phyloP scores from a whole-genome alignment of 1,140 invertebrate genomes.

The Lasioglossum baleicum region DNA sequence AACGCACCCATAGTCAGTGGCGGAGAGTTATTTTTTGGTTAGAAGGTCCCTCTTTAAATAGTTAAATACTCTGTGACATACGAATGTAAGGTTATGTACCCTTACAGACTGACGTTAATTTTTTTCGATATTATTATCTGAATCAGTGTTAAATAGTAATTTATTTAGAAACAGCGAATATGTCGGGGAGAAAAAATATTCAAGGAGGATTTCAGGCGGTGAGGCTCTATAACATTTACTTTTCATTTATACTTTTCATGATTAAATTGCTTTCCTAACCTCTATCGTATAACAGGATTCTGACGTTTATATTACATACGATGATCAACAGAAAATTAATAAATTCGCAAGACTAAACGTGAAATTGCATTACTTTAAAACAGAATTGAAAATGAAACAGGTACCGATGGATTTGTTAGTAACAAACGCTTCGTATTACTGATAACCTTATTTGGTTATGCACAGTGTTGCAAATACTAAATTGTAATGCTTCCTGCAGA shows the following conservation, averaged over 20 bases:
- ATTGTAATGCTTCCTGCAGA: slow-evolving; percentile 78
- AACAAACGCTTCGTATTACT: not conserved
- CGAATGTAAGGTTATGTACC: not conserved
- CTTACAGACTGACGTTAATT: not conserved
- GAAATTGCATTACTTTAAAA: slow-evolving; percentile 93
- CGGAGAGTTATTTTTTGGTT: no score
- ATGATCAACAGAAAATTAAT: slow-evolving; percentile 99
- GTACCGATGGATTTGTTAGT: slow-evolving; percentile 72
- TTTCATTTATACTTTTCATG: slow-evolving; percentile 1
- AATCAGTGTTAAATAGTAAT: not conserved
- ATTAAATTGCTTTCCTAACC: slow-evolving; percentile 35
- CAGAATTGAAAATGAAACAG: slow-evolving; percentile 93
- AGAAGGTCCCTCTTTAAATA: no score
- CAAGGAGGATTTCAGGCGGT: slow-evolving; percentile 74
- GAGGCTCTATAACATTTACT: slow-evolving; percentile 37
- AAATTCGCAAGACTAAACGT: slow-evolving; percentile 96
- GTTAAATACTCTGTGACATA: no score
- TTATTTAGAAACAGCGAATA: slow-evolving; percentile 47
- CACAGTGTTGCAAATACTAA: slow-evolving; percentile 1
- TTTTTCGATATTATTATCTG: not conserved
- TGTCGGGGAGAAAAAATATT: slow-evolving; percentile 71
- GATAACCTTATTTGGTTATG: slow-evolving; percentile 63
- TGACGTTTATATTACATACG: slow-evolving; percentile 96
- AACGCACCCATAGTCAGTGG: no score
- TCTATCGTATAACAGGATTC: slow-evolving; percentile 84